Evolutionary conservation across 2,797 vertebrate genomes (phyloP).

Genomic region (Coendou prehensilis): DNA sequence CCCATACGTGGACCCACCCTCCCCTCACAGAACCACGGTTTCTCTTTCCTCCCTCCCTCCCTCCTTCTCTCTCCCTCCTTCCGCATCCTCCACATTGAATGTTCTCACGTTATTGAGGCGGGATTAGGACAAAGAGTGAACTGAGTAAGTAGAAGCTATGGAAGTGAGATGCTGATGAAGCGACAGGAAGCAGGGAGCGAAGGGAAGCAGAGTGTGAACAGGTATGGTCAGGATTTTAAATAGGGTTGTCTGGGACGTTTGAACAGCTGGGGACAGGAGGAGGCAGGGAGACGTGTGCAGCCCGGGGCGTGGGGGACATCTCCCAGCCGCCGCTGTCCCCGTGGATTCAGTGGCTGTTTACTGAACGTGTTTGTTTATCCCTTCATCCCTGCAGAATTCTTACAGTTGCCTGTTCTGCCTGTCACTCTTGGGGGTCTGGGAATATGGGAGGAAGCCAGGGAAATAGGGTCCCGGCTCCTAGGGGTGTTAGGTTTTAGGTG

Average conservation of each 20-base stretch:
- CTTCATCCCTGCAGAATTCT: neutral
- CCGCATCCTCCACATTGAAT: rapidly evolving
- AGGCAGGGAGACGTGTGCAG: neutral
- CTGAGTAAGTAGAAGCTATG: neutral
- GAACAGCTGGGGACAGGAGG: neutral
- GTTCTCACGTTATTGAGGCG: neutral
- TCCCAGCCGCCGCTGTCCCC: neutral
- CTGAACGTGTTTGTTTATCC: neutral
- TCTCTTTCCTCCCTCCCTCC: neutral
- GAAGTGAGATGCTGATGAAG: neutral
- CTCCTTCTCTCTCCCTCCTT: rapidly evolving
- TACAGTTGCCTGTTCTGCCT: neutral
- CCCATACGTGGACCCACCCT: neutral
- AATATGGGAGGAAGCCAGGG: neutral
- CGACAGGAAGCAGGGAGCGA: neutral
- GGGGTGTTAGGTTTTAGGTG: neutral
- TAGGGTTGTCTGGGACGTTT: neutral
- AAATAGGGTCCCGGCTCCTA: neutral
- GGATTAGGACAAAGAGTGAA: neutral
- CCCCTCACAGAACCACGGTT: neutral
- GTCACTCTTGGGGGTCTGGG: neutral
- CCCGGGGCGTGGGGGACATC: neutral
- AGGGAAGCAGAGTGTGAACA: neutral
- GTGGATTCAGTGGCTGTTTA: neutral
- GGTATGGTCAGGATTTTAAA: neutral